Evolutionary conservation across 2,113 vertebrate species (phyloP).

Genomic region (Takifugu flavidus): DNA sequence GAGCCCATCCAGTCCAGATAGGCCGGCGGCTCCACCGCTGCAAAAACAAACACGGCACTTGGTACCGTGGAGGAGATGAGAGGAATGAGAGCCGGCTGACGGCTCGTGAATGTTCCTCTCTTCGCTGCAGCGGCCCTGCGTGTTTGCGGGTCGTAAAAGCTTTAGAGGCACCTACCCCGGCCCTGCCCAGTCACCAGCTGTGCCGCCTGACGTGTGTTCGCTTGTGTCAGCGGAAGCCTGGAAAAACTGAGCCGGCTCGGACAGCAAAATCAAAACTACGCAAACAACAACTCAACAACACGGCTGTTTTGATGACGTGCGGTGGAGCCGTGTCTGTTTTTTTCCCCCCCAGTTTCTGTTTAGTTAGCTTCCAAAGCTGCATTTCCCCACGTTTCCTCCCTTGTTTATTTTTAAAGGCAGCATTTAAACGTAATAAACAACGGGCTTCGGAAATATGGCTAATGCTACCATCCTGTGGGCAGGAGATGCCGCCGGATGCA

Average conservation of each 20-base stretch:
- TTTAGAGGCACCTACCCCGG: slow-evolving; percentile 49
- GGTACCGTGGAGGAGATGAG: slow-evolving; percentile 18
- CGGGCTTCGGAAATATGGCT: slow-evolving; percentile 52
- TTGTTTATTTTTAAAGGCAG: slow-evolving; percentile 42
- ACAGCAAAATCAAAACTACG: slow-evolving; percentile 58
- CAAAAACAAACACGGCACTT: slow-evolving; percentile 53
- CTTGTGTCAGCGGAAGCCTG: slow-evolving; percentile 53
- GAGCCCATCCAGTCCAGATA: slow-evolving; percentile 46
- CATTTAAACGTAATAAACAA: slow-evolving; percentile 68
- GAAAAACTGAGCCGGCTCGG: slow-evolving; percentile 42
- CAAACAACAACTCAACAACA: slow-evolving; percentile 29
- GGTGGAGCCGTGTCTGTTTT: slow-evolving; percentile 32
- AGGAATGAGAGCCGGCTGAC: slow-evolving; percentile 2
- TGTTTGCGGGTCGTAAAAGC: slow-evolving; percentile 44
- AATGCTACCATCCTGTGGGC: slow-evolving; percentile 30
- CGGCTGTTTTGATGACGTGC: slow-evolving; percentile 54
- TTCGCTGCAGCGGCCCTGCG: slow-evolving; percentile 9
- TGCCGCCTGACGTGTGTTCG: slow-evolving; percentile 42
- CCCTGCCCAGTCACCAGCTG: slow-evolving; percentile 59
- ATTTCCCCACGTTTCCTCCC: slow-evolving; percentile 42
- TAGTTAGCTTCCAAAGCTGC: slow-evolving; percentile 41
- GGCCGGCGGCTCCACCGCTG: slow-evolving; percentile 47
- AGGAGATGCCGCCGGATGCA: slow-evolving; percentile 27
- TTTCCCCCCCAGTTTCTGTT: slow-evolving; percentile 21
- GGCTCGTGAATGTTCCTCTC: not conserved